phyloP scores from a whole-genome alignment of 2,113 vertebrate genomes.

The Scalopus aquaticus region DNA sequence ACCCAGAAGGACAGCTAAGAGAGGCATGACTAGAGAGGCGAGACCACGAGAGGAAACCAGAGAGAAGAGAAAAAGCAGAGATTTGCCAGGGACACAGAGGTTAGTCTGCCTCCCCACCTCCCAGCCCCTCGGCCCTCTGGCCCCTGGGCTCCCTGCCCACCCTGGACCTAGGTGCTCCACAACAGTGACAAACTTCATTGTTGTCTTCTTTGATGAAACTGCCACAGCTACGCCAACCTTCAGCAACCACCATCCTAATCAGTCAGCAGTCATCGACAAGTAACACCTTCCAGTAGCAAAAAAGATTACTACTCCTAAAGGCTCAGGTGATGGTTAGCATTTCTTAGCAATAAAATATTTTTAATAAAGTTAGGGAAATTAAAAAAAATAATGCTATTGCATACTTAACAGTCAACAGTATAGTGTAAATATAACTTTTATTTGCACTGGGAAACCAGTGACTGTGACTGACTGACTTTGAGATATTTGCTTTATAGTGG shows the following conservation, averaged over 20 bases:
- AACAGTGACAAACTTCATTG: not conserved
- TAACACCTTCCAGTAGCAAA: not conserved
- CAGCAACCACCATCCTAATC: too few species aligned
- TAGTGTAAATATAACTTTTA: not conserved
- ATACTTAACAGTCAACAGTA: not conserved
- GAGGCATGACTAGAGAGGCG: too few species aligned
- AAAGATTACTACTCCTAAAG: not conserved
- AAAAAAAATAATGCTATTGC: not conserved
- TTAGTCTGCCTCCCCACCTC: too few species aligned
- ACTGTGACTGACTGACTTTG: not conserved
- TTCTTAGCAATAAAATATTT: not conserved
- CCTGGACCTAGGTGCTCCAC: too few species aligned
- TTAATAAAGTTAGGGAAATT: not conserved
- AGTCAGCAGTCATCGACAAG: not conserved
- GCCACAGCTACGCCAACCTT: not conserved
- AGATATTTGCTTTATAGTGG: not conserved
- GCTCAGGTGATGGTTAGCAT: not conserved
- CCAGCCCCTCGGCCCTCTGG: too few species aligned
- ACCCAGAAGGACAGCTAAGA: too few species aligned
- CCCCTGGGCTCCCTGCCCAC: too few species aligned
- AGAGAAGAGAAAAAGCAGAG: too few species aligned
- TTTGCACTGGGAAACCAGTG: not conserved
- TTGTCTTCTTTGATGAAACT: not conserved
- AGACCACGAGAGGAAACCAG: too few species aligned
- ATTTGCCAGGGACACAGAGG: too few species aligned